Percentiles rank a stretch among this genome's conserved stretches.
phyloP scores from a whole-genome alignment of 2,888 invertebrate genomes.

The Caenorhabditis sinica region DNA sequence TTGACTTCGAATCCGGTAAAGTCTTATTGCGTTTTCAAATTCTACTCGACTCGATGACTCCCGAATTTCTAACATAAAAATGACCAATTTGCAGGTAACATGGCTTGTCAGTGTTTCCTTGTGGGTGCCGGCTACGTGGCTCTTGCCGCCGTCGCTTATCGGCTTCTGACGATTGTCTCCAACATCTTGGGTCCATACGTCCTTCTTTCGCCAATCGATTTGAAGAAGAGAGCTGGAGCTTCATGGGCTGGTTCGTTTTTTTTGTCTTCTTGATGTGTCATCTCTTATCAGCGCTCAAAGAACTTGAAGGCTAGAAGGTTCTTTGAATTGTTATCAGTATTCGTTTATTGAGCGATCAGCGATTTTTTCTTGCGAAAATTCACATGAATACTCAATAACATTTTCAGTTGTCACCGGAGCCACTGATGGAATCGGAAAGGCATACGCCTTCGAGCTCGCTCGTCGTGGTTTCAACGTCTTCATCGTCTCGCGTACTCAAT shows the following conservation, averaged over 20 bases:
- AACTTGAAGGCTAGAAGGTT: background rate
- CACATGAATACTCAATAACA: background rate
- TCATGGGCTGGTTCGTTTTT: conserved; percentile 79
- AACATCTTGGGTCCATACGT: conserved; percentile 77
- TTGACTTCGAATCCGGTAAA: background rate
- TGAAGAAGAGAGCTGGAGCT: conserved; percentile 80
- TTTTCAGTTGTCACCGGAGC: conserved; percentile 82
- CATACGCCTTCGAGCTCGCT: conserved; percentile 82
- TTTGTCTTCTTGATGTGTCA: background rate
- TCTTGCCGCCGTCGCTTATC: conserved; percentile 68
- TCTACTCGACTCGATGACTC: background rate
- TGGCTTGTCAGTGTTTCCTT: conserved; percentile 77
- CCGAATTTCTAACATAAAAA: background rate
- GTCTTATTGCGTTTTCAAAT: background rate
- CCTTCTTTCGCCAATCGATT: conserved; percentile 74
- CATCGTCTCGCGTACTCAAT: conserved; percentile 80
- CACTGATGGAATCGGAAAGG: conserved; percentile 83
- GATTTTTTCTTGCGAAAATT: background rate
- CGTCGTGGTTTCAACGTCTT: conserved; percentile 80
- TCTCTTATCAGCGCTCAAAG: conserved; percentile 1
- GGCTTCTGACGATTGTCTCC: conserved; percentile 68
- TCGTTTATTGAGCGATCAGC: background rate
- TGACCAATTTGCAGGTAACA: conserved; percentile 33
- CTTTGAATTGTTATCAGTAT: conserved; percentile 8
- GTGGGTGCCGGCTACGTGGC: conserved; percentile 75